A percentile compares a stretch with the other conserved stretches of the same genome.
Evolutionary conservation across 2,888 invertebrate species (phyloP).

Genomic region (Hydrotaea cyrtoneurina): DNA sequence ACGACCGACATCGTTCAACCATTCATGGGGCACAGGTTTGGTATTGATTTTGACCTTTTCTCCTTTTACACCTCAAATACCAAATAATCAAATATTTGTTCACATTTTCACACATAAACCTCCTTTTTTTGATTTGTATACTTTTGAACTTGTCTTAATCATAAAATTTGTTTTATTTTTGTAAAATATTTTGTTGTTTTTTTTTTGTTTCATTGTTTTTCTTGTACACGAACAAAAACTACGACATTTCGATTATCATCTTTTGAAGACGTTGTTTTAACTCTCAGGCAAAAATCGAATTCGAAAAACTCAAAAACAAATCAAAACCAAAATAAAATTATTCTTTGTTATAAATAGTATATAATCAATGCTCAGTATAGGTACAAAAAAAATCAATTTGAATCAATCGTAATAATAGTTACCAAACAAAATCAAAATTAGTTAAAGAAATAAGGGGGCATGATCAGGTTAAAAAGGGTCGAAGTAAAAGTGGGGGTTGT

Average conservation of each 20-base stretch:
- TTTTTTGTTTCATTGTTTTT: constrained; percentile 27
- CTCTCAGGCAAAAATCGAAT: background rate
- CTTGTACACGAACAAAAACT: constrained; percentile 3
- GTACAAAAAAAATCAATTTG: constrained; percentile 31
- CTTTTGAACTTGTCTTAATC: constrained; percentile 51
- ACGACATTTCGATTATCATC: background rate
- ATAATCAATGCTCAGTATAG: constrained; percentile 28
- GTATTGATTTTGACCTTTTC: too few relatives aligned
- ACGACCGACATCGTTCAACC: too few relatives aligned
- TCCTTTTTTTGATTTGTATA: constrained; percentile 14
- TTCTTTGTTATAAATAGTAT: constrained; percentile 27
- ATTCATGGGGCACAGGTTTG: too few relatives aligned
- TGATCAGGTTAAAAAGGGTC: background rate
- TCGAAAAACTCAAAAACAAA: constrained; percentile 24
- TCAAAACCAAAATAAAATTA: background rate
- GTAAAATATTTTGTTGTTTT: constrained; percentile 50
- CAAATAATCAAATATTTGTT: too few relatives aligned
- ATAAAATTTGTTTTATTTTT: constrained; percentile 43
- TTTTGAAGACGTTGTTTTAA: too few relatives aligned
- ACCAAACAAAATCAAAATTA: constrained; percentile 20
- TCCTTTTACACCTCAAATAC: too few relatives aligned
- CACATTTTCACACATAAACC: background rate
- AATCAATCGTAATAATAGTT: constrained; percentile 11
- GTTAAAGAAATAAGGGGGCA: background rate
- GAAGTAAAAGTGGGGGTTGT: background rate